Conservation (phyloP, 2,888 invertebrate species). For the Rhagonycha lutea region DNA sequence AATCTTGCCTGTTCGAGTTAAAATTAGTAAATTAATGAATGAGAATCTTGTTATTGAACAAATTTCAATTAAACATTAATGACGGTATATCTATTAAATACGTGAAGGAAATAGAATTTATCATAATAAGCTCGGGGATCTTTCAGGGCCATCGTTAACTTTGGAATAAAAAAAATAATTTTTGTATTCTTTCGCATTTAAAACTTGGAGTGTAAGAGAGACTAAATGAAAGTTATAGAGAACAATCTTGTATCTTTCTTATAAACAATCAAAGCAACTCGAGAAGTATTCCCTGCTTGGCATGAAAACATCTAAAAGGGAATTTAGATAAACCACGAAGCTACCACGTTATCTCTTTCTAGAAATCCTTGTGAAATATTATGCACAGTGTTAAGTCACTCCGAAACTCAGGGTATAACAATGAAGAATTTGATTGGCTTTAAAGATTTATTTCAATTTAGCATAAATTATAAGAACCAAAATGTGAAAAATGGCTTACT, state of each 20-base stretch:
- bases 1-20: background rate
- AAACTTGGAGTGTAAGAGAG: background rate
- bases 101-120: background rate
- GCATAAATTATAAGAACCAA: background rate
- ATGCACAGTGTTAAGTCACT: background rate
- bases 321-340: background rate
- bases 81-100: background rate
- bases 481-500: background rate
- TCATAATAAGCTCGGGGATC: background rate
- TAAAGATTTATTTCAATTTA: background rate
- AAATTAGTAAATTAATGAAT: background rate
- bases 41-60: background rate
- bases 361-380: background rate
- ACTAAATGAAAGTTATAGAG: background rate
- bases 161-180: background rate
- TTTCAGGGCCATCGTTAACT: background rate
- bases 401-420: background rate
- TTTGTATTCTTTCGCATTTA: background rate
- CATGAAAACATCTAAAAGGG: background rate
- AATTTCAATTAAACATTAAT: background rate
- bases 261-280: background rate
- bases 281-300: background rate
- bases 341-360: background rate
- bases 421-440: background rate
- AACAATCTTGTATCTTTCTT: background rate